Conservation (phyloP, 2,888 invertebrate species). For the Selenia dentaria region DNA sequence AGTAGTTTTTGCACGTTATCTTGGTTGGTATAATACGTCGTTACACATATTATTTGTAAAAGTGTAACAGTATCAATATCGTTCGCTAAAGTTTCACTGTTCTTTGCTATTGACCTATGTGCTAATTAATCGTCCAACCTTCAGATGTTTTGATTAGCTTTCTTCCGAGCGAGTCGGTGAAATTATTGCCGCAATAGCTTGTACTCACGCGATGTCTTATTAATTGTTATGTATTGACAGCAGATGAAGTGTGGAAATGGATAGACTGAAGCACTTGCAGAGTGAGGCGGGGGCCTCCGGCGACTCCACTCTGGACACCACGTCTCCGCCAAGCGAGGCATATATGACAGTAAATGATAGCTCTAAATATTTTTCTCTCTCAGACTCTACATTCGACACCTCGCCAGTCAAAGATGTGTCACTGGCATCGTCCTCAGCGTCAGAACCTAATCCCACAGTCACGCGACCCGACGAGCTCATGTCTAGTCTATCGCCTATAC, state of each 20-base stretch:
- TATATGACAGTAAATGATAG: conserved; percentile 75
- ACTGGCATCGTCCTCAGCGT: conserved; percentile 44
- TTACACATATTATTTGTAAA: conserved; percentile 34
- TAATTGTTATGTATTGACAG: conserved; percentile 51
- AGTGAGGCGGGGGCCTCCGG: conserved; percentile 64
- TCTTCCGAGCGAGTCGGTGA: conserved; percentile 44
- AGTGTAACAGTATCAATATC: conserved; percentile 77
- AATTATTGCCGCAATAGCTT: conserved; percentile 30
- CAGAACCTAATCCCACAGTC: conserved; percentile 48
- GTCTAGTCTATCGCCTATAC: conserved; percentile 66
- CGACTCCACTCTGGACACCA: conserved; percentile 70
- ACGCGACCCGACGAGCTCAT: conserved; percentile 57
- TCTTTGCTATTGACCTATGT: conserved; percentile 78
- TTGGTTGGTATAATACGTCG: conserved; percentile 41
- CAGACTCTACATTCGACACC: conserved; percentile 69
- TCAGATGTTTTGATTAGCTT: conserved; percentile 65
- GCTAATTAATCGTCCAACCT: conserved; percentile 71
- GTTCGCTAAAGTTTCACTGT: conserved; percentile 77
- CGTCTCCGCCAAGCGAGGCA: conserved; percentile 66
- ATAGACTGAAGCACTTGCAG: conserved; percentile 76
- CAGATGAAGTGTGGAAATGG: conserved; percentile 81
- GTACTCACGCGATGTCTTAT: conserved; percentile 29
- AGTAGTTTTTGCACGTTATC: conserved; percentile 38
- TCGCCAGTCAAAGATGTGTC: conserved; percentile 64
- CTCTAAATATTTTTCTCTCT: conserved; percentile 74